Evolutionary conservation across 1,140 invertebrate species (phyloP), one percentile per base, ranked within the genome.

Genomic region (Drosophila murphyi): DNA sequence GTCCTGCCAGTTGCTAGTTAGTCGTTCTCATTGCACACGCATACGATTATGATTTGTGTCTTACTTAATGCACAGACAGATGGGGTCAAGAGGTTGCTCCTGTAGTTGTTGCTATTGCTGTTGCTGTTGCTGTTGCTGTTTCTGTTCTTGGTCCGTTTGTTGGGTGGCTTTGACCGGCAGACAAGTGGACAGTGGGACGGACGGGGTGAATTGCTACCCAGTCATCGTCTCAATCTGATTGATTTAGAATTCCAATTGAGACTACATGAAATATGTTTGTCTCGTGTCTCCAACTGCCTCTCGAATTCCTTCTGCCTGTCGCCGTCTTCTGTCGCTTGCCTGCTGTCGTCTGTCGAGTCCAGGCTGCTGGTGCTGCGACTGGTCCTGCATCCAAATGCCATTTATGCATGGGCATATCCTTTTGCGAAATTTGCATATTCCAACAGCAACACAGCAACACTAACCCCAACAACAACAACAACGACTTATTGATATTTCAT

Each of bases 181-280:
- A 55, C 55, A 61, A 34, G 7, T 12, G 41, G 54, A 20, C 20
- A 10, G 28, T 31, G 52, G 50, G 43, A 10, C 8, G 41, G 28
- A 31, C 7, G 51, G 34, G 35, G 34, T 3, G 55, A 69, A 48
- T 61, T 68, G 71, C 55, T 50, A 31, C 70, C 63, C 61, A 73
- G 76, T 81, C 80, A 76, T 85, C 85, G 80, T 90, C 82, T 91
- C 87, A 91, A 91, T 91, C 88, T 90, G 88, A 91, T 91, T 91
- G 88, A 91, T 91, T 91, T 91, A 91, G 88, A 91, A 91, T 91
- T 91, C 86, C 88, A 91, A 91, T 91, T 91, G 88, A 91, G 88
- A 91, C 88, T 91, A 82, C 75, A 82, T 91, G 88, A 91, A 91
- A 91, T 91, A 90, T 89, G 85, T 85, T 85, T 81, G 82, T 85